Conservation (phyloP, 2,797 vertebrate species). For the Cossypha polioptera region DNA sequence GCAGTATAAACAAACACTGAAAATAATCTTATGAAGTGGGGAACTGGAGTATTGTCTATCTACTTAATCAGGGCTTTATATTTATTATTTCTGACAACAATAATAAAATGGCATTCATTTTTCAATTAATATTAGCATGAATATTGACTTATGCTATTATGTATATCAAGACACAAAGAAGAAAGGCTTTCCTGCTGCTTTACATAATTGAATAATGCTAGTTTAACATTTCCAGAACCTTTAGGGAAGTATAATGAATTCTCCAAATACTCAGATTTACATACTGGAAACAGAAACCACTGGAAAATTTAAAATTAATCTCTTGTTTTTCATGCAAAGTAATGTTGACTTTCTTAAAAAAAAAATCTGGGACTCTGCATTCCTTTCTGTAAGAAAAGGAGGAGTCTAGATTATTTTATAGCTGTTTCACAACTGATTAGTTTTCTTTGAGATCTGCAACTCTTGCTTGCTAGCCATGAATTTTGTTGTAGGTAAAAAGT, state of each 20-base stretch:
- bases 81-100: constrained; percentile 11
- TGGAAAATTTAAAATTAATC: not conserved
- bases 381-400: not conserved
- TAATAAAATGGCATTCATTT: constrained; percentile 12
- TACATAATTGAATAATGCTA: constrained; percentile 47
- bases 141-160: constrained; percentile 47
- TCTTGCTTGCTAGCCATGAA: not conserved
- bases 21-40: not conserved
- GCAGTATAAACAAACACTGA: not conserved
- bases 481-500: not conserved
- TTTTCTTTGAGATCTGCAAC: not conserved
- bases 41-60: not conserved
- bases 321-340: not conserved
- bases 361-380: rapidly evolving
- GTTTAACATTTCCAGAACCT: constrained; percentile 46
- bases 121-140: constrained; percentile 33
- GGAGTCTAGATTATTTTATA: not conserved
- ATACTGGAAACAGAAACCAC: not conserved
- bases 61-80: not conserved
- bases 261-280: constrained; percentile 26
- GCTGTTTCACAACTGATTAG: not conserved
- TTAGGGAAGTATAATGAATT: constrained; percentile 32
- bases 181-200: constrained; percentile 43
- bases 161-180: not conserved
- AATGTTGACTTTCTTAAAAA: not conserved